phyloP scores from a whole-genome alignment of 37 sponge, comb jelly and placozoan genomes.

The Petrosia ficiformis region DNA sequence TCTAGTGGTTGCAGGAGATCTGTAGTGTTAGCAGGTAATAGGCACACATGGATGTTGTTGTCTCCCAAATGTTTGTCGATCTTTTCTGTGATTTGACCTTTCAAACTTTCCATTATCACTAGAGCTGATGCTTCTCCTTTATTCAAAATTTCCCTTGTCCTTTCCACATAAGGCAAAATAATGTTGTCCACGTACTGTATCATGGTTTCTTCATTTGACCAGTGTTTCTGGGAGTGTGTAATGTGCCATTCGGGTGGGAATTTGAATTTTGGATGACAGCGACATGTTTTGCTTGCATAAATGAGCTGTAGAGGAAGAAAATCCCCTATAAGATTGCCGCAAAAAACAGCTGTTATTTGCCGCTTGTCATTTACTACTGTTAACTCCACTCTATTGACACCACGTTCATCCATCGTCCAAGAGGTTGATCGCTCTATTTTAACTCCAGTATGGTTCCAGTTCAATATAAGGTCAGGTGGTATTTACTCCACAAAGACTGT shows the following conservation, averaged over 20 bases:
- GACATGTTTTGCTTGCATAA: too few relatives aligned
- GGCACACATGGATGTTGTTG: conserved; percentile 37
- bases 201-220: conserved; percentile 52
- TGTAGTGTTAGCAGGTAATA: too few relatives aligned
- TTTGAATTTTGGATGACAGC: too few relatives aligned
- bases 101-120: conserved; percentile 33
- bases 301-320: too few relatives aligned
- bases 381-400: conserved; percentile 35
- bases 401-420: conserved; percentile 48
- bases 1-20: too few relatives aligned
- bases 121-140: conserved; percentile 29
- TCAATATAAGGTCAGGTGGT: conserved; percentile 47
- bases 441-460: conserved; percentile 69
- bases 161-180: conserved; percentile 46
- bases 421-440: conserved; percentile 34
- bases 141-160: background rate
- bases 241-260: too few relatives aligned
- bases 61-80: conserved; percentile 28
- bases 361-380: too few relatives aligned
- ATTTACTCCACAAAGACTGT: too few relatives aligned
- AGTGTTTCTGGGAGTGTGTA: conserved; percentile 57
- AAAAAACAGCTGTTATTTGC: too few relatives aligned
- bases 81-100: conserved; percentile 8
- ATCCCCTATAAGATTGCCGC: too few relatives aligned
- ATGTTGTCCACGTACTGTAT: conserved; percentile 46